Conservation (phyloP, 2,797 vertebrate species). For the Psittacula derbiana region DNA sequence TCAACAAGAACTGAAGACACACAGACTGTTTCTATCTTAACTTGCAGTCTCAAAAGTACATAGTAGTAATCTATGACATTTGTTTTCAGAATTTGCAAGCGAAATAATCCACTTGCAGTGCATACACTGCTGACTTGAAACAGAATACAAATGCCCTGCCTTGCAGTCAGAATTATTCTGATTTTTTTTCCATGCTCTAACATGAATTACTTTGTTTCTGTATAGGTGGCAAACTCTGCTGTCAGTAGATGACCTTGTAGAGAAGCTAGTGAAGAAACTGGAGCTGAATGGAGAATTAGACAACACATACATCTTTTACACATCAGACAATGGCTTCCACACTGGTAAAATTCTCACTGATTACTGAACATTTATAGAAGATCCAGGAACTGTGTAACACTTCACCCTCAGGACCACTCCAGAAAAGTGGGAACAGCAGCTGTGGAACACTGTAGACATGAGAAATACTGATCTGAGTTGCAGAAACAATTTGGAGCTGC, state of each 20-base stretch:
- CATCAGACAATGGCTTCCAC: slow-evolving; percentile 97
- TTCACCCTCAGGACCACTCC: neutral
- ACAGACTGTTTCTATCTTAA: neutral
- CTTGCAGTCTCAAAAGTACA: neutral
- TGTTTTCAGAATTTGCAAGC: neutral
- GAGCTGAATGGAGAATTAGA: slow-evolving; percentile 85
- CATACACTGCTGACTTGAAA: neutral
- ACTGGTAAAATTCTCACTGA: slow-evolving; percentile 79
- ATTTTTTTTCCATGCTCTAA: neutral
- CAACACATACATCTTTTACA: slow-evolving; percentile 94
- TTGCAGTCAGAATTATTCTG: neutral
- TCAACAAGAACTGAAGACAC: neutral
- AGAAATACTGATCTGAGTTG: neutral
- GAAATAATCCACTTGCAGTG: neutral
- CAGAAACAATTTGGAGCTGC: neutral
- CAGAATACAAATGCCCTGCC: neutral
- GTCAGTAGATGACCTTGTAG: slow-evolving; percentile 94
- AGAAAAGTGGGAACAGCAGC: neutral
- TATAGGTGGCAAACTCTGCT: slow-evolving; percentile 93
- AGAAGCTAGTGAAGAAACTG: slow-evolving; percentile 90
- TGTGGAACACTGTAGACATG: neutral
- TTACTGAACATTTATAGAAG: neutral
- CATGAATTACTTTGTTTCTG: neutral
- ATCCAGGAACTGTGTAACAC: neutral
- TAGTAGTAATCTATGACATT: neutral